Conservation (phyloP, 2,797 vertebrate species). For the Aulostomus chinensis region DNA sequence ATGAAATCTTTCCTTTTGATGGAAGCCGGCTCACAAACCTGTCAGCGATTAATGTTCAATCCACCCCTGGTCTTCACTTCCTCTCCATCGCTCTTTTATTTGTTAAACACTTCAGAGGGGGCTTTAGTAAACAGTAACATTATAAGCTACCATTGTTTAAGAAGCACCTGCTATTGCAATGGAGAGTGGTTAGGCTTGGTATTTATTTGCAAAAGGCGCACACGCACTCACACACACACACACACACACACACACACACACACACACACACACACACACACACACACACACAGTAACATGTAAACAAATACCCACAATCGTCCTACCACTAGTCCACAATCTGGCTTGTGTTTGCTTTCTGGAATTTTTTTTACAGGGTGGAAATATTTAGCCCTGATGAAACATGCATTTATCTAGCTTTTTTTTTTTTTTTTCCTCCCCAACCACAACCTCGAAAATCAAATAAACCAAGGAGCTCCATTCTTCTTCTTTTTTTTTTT, state of each 20-base stretch:
- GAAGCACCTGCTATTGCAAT: slow-evolving; percentile 78
- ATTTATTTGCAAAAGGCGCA: slow-evolving; percentile 62
- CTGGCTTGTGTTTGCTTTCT: slow-evolving; percentile 79
- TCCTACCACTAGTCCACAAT: slow-evolving; percentile 72
- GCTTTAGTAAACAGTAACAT: slow-evolving; percentile 59
- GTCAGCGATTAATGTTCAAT: slow-evolving; percentile 25
- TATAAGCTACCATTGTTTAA: slow-evolving; percentile 60
- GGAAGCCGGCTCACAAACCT: slow-evolving; percentile 7
- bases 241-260: slow-evolving; percentile 18
- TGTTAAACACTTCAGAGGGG: slow-evolving; percentile 52
- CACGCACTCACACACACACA: too few relatives aligned
- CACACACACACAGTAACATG: slow-evolving; percentile 45
- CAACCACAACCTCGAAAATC: slow-evolving; percentile 75
- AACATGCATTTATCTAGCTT: slow-evolving; percentile 76
- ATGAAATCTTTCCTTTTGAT: slow-evolving; percentile 58
- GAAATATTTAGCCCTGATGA: slow-evolving; percentile 80
- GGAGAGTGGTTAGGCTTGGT: slow-evolving; percentile 53
- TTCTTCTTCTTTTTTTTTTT: slow-evolving; percentile 54
- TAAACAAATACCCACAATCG: slow-evolving; percentile 78
- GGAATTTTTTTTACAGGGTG: slow-evolving; percentile 72
- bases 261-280: slow-evolving; percentile 28
- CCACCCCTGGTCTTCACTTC: too few relatives aligned
- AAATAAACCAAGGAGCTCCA: slow-evolving; percentile 77
- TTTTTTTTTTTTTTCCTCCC: slow-evolving; percentile 44
- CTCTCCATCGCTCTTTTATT: slow-evolving; percentile 28